These are phyloP conservation scores for Leptobrachium leishanense DNA, from an alignment of 2,113 vertebrate genomes.

Conservation along the genomic window DNA sequence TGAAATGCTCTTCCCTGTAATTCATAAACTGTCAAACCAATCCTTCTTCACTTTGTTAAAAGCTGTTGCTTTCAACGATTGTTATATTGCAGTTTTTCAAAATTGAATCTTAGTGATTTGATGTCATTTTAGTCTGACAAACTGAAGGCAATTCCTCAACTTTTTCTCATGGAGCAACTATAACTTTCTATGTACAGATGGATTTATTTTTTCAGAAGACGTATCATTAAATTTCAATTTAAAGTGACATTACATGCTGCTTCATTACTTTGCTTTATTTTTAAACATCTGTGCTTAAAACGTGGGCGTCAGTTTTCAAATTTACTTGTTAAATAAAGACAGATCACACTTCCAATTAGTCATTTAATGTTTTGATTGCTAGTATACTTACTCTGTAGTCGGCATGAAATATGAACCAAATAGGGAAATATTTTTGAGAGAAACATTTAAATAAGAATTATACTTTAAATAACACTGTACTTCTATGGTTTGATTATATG, in stretches of 20 bases:
- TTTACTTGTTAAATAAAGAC: background rate
- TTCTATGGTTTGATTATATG: no score
- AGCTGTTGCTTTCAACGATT: constrained; percentile 45
- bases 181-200: constrained; percentile 38
- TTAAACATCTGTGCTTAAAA: constrained; percentile 13
- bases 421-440: no score
- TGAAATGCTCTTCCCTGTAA: constrained; percentile 55
- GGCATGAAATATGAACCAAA: background rate
- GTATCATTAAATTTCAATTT: constrained; percentile 42
- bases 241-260: constrained; percentile 28
- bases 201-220: constrained; percentile 31
- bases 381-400: background rate
- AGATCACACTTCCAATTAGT: background rate
- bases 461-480: no score
- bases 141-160: constrained; percentile 40
- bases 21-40: constrained; percentile 56
- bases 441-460: no score
- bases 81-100: constrained; percentile 58
- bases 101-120: constrained; percentile 57
- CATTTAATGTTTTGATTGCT: background rate
- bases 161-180: constrained; percentile 42
- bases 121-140: constrained; percentile 51
- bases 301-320: background rate
- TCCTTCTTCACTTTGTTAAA: constrained; percentile 53
- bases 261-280: constrained; percentile 12